Conservation (phyloP, 2,888 invertebrate genomes). For the Aquatica leii region DNA sequence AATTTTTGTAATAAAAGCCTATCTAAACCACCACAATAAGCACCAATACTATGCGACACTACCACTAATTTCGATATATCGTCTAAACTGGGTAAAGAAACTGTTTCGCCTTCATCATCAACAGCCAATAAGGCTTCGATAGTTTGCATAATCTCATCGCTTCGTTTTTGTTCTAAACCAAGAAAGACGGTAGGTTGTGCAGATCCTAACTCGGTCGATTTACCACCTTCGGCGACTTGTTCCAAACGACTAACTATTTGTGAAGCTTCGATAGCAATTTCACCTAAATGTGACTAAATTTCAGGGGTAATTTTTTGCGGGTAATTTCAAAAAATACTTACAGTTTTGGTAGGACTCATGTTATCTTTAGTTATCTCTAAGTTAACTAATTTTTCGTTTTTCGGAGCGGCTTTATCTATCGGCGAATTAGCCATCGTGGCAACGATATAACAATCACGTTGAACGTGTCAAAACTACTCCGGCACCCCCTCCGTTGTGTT, state of each 20-base stretch:
- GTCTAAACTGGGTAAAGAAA: constrained; percentile 68
- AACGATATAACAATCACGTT: constrained; percentile 22
- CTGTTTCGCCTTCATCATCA: constrained; percentile 70
- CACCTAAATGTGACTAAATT: constrained; percentile 55
- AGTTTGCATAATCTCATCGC: constrained; percentile 68
- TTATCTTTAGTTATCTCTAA: constrained; percentile 46
- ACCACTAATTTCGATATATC: constrained; percentile 73
- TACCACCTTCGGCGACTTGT: constrained; percentile 56
- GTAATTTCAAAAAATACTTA: constrained; percentile 30
- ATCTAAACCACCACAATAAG: constrained; percentile 85
- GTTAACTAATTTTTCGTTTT: constrained; percentile 45
- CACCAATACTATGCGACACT: constrained; percentile 87
- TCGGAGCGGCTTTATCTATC: constrained; percentile 44
- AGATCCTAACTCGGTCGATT: constrained; percentile 48
- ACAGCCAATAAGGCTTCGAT: constrained; percentile 69
- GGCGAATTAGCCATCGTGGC: constrained; percentile 52
- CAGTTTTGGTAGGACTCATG: constrained; percentile 41
- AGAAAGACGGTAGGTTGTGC: constrained; percentile 55
- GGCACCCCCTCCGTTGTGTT: not conserved
- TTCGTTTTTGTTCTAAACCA: constrained; percentile 56
- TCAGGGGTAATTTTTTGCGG: no score
- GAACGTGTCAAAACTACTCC: constrained; percentile 7
- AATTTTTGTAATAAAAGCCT: constrained; percentile 80
- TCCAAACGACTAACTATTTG: constrained; percentile 61
- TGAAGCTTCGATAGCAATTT: constrained; percentile 61